These are phyloP conservation scores for Fissipunctia ypsillon DNA, from an alignment of 2,888 invertebrate genomes.

Conservation along the genomic window DNA sequence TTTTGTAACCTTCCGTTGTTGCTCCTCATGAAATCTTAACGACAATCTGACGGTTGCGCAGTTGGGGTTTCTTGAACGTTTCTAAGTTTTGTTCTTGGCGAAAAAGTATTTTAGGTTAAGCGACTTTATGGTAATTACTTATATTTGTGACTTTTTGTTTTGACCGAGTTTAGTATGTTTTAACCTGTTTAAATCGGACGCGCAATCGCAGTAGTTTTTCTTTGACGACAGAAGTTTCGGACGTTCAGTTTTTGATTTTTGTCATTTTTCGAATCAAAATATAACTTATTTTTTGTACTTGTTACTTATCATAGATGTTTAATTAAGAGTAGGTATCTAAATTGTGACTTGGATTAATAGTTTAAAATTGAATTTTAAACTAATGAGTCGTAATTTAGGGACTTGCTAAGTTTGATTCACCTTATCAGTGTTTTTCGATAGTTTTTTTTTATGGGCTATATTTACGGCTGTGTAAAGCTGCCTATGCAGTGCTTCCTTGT, in stretches of 20 bases:
- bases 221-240: constrained; percentile 39
- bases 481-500: constrained; percentile 84
- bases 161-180: constrained; percentile 58
- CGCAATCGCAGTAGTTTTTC: constrained; percentile 53
- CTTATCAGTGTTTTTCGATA: too few relatives aligned
- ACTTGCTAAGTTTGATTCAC: constrained; percentile 34
- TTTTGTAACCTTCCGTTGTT: constrained; percentile 31
- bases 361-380: constrained; percentile 60
- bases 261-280: constrained; percentile 2
- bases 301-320: neutral
- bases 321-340: constrained; percentile 16
- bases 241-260: constrained; percentile 19
- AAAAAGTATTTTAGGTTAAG: constrained; percentile 58
- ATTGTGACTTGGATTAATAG: neutral
- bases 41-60: constrained; percentile 41
- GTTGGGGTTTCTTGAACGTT: constrained; percentile 29
- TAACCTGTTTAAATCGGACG: constrained; percentile 61
- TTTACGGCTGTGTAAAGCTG: constrained; percentile 84
- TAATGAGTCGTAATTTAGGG: constrained; percentile 11
- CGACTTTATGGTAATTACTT: constrained; percentile 24
- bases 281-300: constrained; percentile 10
- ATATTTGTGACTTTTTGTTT: constrained; percentile 37
- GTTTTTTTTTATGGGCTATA: constrained; percentile 67
- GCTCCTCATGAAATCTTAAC: constrained; percentile 31
- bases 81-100: constrained; percentile 33